Base-by-base conservation (phyloP, 1,140 invertebrate species). In the Brachystomella parvula region DNA sequence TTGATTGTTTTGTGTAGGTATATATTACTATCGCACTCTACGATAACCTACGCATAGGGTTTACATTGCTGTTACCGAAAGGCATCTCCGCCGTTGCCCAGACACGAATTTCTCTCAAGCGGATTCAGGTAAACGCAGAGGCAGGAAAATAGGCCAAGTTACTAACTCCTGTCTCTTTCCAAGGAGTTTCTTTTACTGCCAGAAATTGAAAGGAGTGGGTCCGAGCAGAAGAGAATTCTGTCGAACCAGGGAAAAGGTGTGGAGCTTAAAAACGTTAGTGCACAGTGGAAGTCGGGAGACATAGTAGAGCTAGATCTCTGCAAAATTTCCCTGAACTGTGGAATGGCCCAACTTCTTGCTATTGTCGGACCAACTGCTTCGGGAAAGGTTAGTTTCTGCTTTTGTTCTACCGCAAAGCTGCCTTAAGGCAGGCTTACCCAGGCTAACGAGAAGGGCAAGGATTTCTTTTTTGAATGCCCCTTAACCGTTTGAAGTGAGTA, bases 151-250 rank as follows among this genome's bases (percentile, higher is more conserved):
- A n/a, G 9, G 39, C n/a, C 39, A 12, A 44, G n/a, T 44, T 44
- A 44, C 9, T 44, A 12, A 44, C 32, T 26, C n/a, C 30, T 66
- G 1, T 21, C 61, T 19, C 49, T 30, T 31, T 47, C 49, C 3
- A 60, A 63, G 62, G 29, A 28, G 12, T 64, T 64, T 64, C 57
- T 64, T 19, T 33, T 53, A 2, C 19, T 56, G 1, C 47, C 56
- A 21, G 63, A 59, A 24, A 9, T 59, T 24, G 57, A 59, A 24
- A 30, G 15, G 21, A 9, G 3, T 44, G 9, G 9, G 39, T 12
- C 39, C 39, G n/a, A n/a, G n/a, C n/a, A n/a, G n/a, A n/a, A n/a
- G n/a, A n/a, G n/a, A n/a, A n/a, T 44, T 44, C 9, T n/a, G 9
- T 12, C 9, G 9, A 44, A 44, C n/a, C n/a, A n/a, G 39, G 39